phyloP scores from a whole-genome alignment of 2,113 vertebrate genomes.

The Halcyon senegalensis region DNA sequence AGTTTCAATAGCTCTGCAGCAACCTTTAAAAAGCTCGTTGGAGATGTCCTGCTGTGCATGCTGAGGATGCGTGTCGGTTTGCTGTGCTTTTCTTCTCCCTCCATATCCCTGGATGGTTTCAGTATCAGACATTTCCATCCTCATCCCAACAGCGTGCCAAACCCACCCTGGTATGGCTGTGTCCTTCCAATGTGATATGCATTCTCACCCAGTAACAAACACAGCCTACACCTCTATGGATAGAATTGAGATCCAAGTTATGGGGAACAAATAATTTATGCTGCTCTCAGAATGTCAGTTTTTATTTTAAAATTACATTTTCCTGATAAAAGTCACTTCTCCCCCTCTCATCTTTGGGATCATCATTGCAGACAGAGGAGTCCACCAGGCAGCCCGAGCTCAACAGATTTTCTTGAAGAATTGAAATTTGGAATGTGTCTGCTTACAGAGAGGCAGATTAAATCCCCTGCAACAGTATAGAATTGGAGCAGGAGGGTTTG shows the following conservation, averaged over 20 bases:
- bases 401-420: not conserved
- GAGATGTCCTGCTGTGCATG: not conserved
- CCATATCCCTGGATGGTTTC: not conserved
- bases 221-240: not conserved
- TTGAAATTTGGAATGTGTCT: not conserved
- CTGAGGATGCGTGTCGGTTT: not conserved
- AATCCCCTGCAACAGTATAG: not conserved
- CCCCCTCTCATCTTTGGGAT: accelerated
- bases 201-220: not conserved
- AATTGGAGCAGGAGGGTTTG: not conserved
- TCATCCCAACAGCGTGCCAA: not conserved
- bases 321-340: not conserved
- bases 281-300: not conserved
- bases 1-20: not conserved
- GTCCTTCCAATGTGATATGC: not conserved
- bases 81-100: not conserved
- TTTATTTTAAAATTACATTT: not conserved
- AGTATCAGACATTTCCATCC: not conserved
- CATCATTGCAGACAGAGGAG: not conserved
- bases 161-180: not conserved
- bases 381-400: not conserved
- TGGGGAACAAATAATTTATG: not conserved
- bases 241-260: accelerated
- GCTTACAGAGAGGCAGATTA: not conserved
- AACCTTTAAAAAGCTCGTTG: not conserved